Conservation (phyloP, 2,797 vertebrate species). For the Erethizon dorsatum region DNA sequence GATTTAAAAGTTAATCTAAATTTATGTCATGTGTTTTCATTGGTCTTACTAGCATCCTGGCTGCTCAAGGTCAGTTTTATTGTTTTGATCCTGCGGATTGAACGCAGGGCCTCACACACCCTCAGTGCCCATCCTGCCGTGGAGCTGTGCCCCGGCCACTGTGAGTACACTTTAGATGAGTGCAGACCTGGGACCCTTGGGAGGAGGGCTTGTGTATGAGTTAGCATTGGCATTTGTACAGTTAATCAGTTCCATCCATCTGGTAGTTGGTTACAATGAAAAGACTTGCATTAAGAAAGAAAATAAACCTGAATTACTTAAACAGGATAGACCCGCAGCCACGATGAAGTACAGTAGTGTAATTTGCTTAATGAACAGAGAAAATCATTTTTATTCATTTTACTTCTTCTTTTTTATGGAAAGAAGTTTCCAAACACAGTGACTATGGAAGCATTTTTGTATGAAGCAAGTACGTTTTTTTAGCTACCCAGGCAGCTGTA, state of each 20-base stretch:
- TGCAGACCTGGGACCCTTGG: background rate
- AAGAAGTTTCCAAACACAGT: background rate
- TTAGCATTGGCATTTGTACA: background rate
- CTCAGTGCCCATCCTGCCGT: too few species aligned
- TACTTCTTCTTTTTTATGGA: background rate
- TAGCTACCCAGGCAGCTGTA: background rate
- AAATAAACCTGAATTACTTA: background rate
- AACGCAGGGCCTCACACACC: background rate
- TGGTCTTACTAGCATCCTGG: background rate
- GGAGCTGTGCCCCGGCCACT: too few species aligned
- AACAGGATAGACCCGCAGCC: background rate
- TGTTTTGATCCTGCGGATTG: background rate
- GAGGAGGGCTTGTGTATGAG: background rate
- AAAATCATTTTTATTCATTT: conserved; percentile 6
- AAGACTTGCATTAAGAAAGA: background rate
- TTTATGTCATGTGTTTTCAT: background rate
- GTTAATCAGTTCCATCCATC: background rate
- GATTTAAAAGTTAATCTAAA: background rate
- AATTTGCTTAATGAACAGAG: background rate
- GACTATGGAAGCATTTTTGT: background rate
- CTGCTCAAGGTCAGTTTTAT: background rate
- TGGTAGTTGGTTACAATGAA: background rate
- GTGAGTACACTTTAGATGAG: background rate
- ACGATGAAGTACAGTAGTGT: background rate
- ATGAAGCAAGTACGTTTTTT: background rate